phyloP scores from a whole-genome alignment of 2,113 vertebrate genomes.

The sheep (Ovis aries) region DNA sequence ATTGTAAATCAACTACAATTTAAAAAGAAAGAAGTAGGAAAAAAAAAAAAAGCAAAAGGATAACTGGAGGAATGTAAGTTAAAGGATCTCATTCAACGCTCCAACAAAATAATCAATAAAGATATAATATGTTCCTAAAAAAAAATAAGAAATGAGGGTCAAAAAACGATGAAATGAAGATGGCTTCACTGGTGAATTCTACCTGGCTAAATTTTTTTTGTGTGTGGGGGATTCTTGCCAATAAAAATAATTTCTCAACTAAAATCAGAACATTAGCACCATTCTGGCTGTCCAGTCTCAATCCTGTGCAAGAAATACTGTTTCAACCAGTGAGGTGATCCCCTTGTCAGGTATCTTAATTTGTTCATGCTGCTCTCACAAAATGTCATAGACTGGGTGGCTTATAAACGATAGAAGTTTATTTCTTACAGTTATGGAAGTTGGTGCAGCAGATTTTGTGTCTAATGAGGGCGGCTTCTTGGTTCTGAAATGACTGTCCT shows the following conservation, averaged over 20 bases:
- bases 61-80: not conserved
- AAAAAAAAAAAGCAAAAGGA: not conserved
- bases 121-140: not conserved
- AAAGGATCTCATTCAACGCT: not conserved
- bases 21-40: not conserved
- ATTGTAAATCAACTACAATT: not conserved
- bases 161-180: not conserved
- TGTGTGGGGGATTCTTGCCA: not conserved
- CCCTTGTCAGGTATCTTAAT: not conserved
- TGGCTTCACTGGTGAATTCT: not conserved
- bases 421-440: not conserved
- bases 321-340: not conserved
- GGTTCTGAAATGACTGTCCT: not conserved
- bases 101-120: not conserved
- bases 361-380: not conserved
- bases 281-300: not conserved
- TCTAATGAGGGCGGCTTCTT: not conserved
- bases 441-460: not conserved
- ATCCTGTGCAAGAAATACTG: not conserved
- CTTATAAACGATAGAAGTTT: not conserved
- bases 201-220: not conserved
- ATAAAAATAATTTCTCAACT: not conserved
- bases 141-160: not conserved
- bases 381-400: not conserved
- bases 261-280: not conserved